A percentile compares a stretch with the other conserved stretches of the same genome.
Evolutionary conservation across 2,888 invertebrate species (phyloP).

Genomic region (Luperina testacea): DNA sequence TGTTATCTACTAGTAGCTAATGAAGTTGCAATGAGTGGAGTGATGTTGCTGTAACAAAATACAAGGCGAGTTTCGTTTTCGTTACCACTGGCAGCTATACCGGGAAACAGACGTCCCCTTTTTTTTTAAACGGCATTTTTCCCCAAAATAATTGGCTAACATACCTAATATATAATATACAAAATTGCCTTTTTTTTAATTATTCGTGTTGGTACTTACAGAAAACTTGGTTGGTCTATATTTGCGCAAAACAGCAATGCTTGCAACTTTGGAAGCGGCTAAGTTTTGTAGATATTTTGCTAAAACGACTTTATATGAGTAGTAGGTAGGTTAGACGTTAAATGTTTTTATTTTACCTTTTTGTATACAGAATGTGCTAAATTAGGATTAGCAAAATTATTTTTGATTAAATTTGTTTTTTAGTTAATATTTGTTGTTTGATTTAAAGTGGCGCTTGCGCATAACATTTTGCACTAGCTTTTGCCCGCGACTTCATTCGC

Average conservation of each 20-base stretch:
- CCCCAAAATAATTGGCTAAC: background rate
- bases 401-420: constrained; percentile 22
- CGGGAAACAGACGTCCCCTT: background rate
- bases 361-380: background rate
- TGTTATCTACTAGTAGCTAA: background rate
- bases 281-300: background rate
- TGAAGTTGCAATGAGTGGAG: constrained; percentile 11
- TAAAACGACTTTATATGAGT: background rate
- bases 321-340: background rate
- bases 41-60: background rate
- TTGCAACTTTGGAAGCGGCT: background rate
- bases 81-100: background rate
- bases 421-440: constrained; percentile 11
- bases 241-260: background rate
- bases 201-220: background rate
- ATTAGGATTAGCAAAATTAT: background rate
- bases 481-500: background rate
- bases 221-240: background rate
- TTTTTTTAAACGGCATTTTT: background rate
- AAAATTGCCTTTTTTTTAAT: background rate
- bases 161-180: background rate
- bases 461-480: background rate
- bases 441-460: constrained; percentile 6
- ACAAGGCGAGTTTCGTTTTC: background rate
- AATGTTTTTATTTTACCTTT: background rate